phyloP scores from a whole-genome alignment of 2,888 invertebrate species.

The Abrostola tripartita region DNA sequence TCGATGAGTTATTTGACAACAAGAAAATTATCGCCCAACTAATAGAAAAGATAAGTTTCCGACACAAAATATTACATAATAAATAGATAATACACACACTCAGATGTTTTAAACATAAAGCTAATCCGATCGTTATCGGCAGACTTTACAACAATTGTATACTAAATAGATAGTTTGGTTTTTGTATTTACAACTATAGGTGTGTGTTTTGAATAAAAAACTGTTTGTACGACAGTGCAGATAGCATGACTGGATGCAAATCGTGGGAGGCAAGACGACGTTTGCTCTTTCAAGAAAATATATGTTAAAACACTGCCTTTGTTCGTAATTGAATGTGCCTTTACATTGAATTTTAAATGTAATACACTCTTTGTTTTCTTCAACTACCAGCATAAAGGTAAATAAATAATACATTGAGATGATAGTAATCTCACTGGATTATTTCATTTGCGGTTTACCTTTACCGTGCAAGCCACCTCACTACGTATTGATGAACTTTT shows the following conservation, averaged over 20 bases:
- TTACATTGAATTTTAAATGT: constrained; percentile 81
- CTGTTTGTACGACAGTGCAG: constrained; percentile 55
- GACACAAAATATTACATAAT: constrained; percentile 37
- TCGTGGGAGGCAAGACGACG: constrained; percentile 67
- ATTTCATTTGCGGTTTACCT: constrained; percentile 53
- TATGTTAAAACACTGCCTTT: constrained; percentile 73
- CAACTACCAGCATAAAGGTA: constrained; percentile 61
- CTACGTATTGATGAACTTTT: constrained; percentile 49
- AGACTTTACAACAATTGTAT: constrained; percentile 41
- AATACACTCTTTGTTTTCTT: constrained; percentile 73
- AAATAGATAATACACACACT: constrained; percentile 38
- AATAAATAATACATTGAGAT: constrained; percentile 59
- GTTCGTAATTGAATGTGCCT: constrained; percentile 74
- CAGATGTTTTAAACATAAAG: constrained; percentile 42
- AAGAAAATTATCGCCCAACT: constrained; percentile 35
- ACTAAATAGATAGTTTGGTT: constrained; percentile 40
- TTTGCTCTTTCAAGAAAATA: constrained; percentile 68
- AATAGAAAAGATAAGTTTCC: constrained; percentile 47
- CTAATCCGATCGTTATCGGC: constrained; percentile 42
- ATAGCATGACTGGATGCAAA: constrained; percentile 62
- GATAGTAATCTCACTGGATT: constrained; percentile 62
- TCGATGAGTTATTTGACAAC: constrained; percentile 52
- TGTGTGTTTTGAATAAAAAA: constrained; percentile 60
- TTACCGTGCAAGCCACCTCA: constrained; percentile 27
- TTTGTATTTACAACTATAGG: constrained; percentile 48